Base-by-base conservation (phyloP, 2,888 invertebrate genomes). In the Cheilosia variabilis region DNA sequence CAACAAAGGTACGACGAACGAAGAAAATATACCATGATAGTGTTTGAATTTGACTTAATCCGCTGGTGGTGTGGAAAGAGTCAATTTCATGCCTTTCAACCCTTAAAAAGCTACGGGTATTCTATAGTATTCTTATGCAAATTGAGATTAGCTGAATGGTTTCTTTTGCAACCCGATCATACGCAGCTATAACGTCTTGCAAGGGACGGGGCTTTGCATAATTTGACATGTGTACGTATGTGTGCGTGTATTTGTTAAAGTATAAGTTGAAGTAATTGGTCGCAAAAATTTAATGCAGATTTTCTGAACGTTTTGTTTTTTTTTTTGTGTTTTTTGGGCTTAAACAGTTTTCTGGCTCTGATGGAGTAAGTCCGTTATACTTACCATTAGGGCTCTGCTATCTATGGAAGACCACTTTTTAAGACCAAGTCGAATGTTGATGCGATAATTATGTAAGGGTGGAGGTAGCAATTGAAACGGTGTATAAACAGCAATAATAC, bases 81-180 rank as follows among this genome's bases (percentile, higher is more conserved):
- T 57, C 57, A 22, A 57, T 57, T 57, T 19, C 19, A 57, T 57
- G 34, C 34, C 17, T n/a, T 19, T 19, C 57, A 57, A 57, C 57
- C 57, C 57, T 57, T 37, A 57, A 13, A n/a, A 57, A 34, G 34
- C 15, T 37, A 37, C 17, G 37, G 24, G 15, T 52, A 15, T 52
- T 52, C 24, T 15, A 27, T 22, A 6, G 52, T 52, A 13, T 37
- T 37, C 34, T 19, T 57, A 57, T 57, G 57, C 57, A 57, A 57
- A 57, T 57, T 37, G 5, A 19, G 34, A 34, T 57, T 37, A 37
- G 17, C 19, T 57, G 34, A 37, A 10, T 34, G 57, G 19, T 34
- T 37, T 52, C 50, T 50, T 50, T 53, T 53, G 7, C n/a, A 15
- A 31, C 55, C 55, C 31, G 15, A 27, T 31, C 27, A 27, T 31